Evolutionary conservation across 2,888 invertebrate genomes (phyloP).

Genomic region (Pachycephus smyrnensis): DNA sequence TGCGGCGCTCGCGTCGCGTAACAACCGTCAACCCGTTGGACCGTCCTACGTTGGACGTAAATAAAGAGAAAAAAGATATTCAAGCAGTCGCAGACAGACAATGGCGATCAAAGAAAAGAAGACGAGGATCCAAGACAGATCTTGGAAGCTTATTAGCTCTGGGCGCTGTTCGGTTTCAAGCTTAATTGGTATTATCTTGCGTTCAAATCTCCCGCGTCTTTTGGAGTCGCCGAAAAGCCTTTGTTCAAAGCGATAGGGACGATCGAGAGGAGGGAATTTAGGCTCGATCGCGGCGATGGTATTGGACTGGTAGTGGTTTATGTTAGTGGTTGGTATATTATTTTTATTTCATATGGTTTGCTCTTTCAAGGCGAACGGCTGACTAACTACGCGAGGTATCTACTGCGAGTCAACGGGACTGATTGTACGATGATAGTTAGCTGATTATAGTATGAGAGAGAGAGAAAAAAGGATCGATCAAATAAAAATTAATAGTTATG

Average conservation of each 20-base stretch:
- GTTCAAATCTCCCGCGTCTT: background rate
- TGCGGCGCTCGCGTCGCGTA: background rate
- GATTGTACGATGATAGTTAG: background rate
- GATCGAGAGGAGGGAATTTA: background rate
- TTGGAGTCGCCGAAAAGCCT: background rate
- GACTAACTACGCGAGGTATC: background rate
- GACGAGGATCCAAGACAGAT: background rate
- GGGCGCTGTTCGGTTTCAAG: background rate
- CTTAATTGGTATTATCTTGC: slow-evolving; percentile 1
- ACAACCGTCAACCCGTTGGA: background rate
- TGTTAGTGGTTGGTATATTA: background rate
- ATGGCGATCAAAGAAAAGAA: background rate
- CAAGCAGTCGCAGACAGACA: background rate
- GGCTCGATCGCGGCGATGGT: background rate
- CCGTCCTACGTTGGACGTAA: background rate
- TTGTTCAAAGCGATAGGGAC: background rate
- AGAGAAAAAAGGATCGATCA: background rate
- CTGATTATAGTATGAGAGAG: background rate
- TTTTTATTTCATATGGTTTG: background rate
- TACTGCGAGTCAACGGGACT: background rate
- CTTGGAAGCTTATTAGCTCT: slow-evolving; percentile 5
- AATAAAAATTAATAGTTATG: background rate
- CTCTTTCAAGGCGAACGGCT: background rate
- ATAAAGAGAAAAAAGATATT: background rate
- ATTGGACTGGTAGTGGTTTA: background rate